These are phyloP conservation scores for Tipula confusa DNA, from an alignment of 2,888 invertebrate genomes.

Conservation along the genomic window DNA sequence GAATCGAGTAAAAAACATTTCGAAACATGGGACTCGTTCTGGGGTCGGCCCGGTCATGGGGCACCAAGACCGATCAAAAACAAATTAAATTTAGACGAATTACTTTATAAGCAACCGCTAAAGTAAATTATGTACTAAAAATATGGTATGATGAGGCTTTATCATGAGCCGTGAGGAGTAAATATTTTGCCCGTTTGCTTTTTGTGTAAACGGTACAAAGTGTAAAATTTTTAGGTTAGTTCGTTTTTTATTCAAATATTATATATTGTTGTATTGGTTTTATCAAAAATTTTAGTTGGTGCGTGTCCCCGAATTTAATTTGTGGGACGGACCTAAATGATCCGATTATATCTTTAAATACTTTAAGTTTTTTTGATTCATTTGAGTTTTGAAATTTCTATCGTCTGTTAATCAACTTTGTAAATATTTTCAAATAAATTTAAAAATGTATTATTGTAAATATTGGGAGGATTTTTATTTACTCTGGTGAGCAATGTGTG, in stretches of 20 bases:
- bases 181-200: not conserved
- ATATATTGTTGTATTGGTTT: not conserved
- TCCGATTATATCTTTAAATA: not conserved
- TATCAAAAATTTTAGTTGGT: not conserved
- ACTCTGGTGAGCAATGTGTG: too few species aligned
- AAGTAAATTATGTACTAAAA: slow-evolving; percentile 39
- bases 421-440: not conserved
- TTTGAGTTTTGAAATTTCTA: not conserved
- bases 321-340: not conserved
- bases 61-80: slow-evolving; percentile 45
- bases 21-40: slow-evolving; percentile 69
- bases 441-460: not conserved
- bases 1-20: slow-evolving; percentile 67
- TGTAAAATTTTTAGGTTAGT: not conserved
- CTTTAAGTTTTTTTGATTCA: not conserved
- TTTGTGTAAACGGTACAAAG: not conserved
- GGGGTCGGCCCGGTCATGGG: slow-evolving; percentile 72
- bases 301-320: not conserved
- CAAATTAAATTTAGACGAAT: slow-evolving; percentile 50
- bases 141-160: not conserved
- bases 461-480: too few species aligned
- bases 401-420: not conserved
- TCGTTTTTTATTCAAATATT: not conserved
- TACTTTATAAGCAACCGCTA: slow-evolving; percentile 47
- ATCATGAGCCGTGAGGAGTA: not conserved